phyloP scores from a whole-genome alignment of 2,113 vertebrate genomes.

The human (Homo sapiens) region GRCh38 chr1:108533001-108533500 shows the following conservation, averaged over 20 bases:
- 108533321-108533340: background rate
- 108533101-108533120: background rate
- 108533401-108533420: background rate
- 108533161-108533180: background rate
- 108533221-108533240: background rate
- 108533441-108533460: background rate
- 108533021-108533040: background rate
- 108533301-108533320: conserved; percentile 1
- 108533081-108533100: background rate
- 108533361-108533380: background rate
- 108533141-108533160: background rate
- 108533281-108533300: background rate
- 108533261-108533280: background rate
- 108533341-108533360: background rate
- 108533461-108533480: background rate
- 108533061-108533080: background rate
- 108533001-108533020: too few species aligned
- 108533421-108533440: background rate
- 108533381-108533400: background rate
- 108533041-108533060: background rate
- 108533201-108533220: background rate
- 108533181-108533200: background rate
- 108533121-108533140: background rate
- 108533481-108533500: background rate
- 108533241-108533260: background rate